These are phyloP conservation scores for Trissolcus brochymenae DNA, from an alignment of 2,888 invertebrate genomes.

Conservation along the genomic window DNA sequence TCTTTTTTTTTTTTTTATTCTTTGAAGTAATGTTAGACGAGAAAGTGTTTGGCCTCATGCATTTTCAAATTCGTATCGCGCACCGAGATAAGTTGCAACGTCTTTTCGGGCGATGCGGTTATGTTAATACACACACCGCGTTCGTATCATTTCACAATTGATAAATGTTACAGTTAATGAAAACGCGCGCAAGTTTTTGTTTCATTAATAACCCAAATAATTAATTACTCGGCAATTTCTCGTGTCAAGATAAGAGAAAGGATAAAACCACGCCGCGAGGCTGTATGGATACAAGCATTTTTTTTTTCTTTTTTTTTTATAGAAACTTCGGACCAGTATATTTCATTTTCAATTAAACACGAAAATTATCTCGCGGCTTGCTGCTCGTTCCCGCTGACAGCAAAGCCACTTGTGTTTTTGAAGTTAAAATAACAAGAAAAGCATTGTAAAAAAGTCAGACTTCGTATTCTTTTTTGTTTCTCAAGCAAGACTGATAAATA, in stretches of 20 bases:
- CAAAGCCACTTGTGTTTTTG: too few relatives aligned
- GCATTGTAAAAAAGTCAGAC: too few relatives aligned
- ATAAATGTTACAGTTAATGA: conserved; percentile 27
- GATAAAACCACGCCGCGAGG: not conserved
- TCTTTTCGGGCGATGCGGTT: conserved; percentile 34
- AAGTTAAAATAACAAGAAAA: too few relatives aligned
- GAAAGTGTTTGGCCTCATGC: conserved; percentile 48
- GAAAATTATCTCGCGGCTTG: too few relatives aligned
- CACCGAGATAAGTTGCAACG: conserved; percentile 19
- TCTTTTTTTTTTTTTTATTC: too few relatives aligned
- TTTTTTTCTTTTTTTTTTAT: not conserved
- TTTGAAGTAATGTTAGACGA: conserved; percentile 33
- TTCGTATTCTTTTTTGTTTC: not conserved
- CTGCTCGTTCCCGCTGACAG: too few relatives aligned
- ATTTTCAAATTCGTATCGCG: conserved; percentile 45
- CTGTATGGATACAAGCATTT: not conserved
- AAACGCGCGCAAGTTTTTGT: conserved; percentile 15
- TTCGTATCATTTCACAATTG: conserved; percentile 10
- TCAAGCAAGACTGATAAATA: not conserved
- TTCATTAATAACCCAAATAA: conserved; percentile 13
- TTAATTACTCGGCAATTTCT: conserved; percentile 22
- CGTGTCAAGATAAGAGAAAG: conserved; percentile 12
- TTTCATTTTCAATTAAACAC: too few relatives aligned
- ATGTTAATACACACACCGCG: conserved; percentile 25
- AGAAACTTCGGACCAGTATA: not conserved